Conservation (phyloP, 2,797 vertebrate species). For the Gymnothorax javanicus region DNA sequence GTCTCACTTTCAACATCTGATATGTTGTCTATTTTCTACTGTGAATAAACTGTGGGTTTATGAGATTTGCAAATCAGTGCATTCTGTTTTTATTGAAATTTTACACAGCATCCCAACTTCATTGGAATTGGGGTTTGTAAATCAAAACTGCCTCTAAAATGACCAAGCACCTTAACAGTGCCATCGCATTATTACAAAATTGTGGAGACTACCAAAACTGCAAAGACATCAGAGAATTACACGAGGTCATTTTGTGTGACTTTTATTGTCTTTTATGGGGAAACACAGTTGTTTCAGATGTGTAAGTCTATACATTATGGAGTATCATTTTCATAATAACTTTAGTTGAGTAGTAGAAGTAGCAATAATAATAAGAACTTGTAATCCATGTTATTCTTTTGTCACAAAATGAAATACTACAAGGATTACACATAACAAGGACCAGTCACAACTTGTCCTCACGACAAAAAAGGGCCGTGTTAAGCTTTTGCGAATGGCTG, state of each 20-base stretch:
- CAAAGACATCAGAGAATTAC: neutral
- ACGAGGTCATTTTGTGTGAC: slow-evolving; percentile 43
- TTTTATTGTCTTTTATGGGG: slow-evolving; percentile 66
- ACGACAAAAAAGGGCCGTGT: slow-evolving; percentile 45
- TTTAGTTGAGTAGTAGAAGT: slow-evolving; percentile 53
- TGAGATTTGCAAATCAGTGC: too few relatives aligned
- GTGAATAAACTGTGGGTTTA: too few relatives aligned
- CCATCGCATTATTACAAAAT: neutral
- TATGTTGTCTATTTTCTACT: too few relatives aligned
- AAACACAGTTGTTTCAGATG: slow-evolving; percentile 58
- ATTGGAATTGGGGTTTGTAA: too few relatives aligned
- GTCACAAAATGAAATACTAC: slow-evolving; percentile 64
- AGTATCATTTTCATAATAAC: slow-evolving; percentile 60
- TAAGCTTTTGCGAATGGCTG: slow-evolving; percentile 45
- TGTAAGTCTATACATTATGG: slow-evolving; percentile 63
- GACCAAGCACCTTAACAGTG: too few relatives aligned
- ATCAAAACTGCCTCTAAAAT: neutral
- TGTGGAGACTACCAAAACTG: neutral
- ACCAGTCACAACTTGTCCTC: slow-evolving; percentile 44
- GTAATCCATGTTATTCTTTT: slow-evolving; percentile 60
- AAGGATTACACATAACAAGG: slow-evolving; percentile 61
- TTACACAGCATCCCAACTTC: too few relatives aligned
- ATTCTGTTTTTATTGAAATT: too few relatives aligned
- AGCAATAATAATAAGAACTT: slow-evolving; percentile 61
- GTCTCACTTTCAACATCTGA: too few relatives aligned